phyloP scores from a whole-genome alignment of 2,113 vertebrate species.

The Ahaetulla prasina region DNA sequence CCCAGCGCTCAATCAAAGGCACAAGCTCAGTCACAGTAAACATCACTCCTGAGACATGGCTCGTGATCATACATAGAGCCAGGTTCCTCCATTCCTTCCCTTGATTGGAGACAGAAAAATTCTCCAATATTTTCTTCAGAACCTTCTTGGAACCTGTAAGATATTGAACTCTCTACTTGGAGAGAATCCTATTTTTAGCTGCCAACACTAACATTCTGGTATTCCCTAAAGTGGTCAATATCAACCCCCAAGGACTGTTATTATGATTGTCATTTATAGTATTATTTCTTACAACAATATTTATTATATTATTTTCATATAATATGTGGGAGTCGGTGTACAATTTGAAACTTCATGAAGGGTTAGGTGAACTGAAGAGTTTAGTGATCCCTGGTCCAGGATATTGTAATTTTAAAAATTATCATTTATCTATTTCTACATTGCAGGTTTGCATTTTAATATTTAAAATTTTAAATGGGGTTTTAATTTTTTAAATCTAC shows the following conservation, averaged over 20 bases:
- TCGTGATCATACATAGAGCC: background rate
- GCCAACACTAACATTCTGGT: background rate
- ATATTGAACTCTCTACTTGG: background rate
- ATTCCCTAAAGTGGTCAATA: background rate
- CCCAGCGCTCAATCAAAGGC: background rate
- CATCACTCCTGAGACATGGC: background rate
- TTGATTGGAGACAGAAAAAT: background rate
- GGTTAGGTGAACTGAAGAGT: background rate
- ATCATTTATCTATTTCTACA: no score
- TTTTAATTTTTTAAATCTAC: background rate
- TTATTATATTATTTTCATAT: background rate
- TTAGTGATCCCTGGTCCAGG: background rate
- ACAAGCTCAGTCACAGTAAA: background rate
- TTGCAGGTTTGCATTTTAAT: background rate
- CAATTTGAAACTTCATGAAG: background rate
- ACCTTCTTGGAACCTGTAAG: background rate
- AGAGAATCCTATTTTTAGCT: background rate
- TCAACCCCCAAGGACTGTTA: background rate
- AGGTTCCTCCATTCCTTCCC: background rate
- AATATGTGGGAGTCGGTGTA: background rate
- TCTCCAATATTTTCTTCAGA: background rate
- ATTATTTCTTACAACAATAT: background rate
- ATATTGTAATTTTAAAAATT: background rate
- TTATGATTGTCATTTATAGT: background rate
- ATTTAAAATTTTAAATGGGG: background rate